Conservation (phyloP, 2,113 vertebrate species). For the Crotalus viridis region DNA sequence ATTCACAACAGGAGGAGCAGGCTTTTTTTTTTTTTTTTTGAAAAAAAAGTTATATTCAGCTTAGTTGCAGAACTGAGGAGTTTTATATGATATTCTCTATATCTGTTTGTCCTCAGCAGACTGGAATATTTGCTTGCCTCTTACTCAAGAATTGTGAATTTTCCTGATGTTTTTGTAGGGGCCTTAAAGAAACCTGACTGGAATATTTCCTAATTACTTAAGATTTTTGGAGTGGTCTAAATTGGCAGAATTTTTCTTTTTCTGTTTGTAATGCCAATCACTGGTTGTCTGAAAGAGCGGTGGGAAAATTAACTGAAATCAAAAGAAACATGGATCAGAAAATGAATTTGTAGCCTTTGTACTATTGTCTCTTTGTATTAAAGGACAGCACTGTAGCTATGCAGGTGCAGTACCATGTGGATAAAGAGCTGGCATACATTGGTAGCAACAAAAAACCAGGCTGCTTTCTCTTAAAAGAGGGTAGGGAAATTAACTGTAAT, state of each 20-base stretch:
- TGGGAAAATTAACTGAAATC: background rate
- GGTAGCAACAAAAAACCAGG: background rate
- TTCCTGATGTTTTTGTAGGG: conserved; percentile 47
- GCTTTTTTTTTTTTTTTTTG: background rate
- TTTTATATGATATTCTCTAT: conserved; percentile 30
- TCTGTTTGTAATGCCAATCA: conserved; percentile 13
- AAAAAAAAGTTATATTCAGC: conserved; percentile 20
- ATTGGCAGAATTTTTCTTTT: conserved; percentile 33
- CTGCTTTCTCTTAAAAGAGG: conserved; percentile 16
- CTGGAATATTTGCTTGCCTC: background rate
- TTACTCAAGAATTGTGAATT: conserved; percentile 19
- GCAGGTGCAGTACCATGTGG: conserved; percentile 70
- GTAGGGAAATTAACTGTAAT: conserved; percentile 10
- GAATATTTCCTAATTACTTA: background rate
- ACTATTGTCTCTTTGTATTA: conserved; percentile 64
- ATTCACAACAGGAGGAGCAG: conserved; percentile 60
- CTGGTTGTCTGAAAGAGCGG: background rate
- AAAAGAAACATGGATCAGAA: conserved; percentile 32
- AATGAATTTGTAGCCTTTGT: conserved; percentile 64
- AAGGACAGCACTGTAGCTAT: conserved; percentile 41
- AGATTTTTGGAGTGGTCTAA: conserved; percentile 36
- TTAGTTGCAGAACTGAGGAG: conserved; percentile 30
- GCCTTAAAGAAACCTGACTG: background rate
- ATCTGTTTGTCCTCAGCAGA: conserved; percentile 15
- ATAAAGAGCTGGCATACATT: background rate